Percentiles rank a stretch among this genome's conserved stretches.
Conservation (phyloP, 2,113 vertebrate genomes). For the Phaethornis superciliosus region DNA sequence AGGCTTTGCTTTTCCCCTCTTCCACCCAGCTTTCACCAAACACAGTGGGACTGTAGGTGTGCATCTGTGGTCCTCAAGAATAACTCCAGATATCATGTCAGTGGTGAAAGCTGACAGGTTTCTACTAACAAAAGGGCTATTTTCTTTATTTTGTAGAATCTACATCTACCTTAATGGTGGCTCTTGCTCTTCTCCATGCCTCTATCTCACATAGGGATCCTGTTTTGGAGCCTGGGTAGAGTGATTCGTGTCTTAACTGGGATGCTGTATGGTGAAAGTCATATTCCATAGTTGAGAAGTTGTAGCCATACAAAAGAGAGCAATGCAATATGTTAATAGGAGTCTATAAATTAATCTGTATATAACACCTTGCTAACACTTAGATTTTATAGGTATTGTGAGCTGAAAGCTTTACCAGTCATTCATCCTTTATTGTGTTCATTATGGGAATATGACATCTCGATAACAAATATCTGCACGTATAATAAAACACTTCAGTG, state of each 20-base stretch:
- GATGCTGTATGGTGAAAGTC: not conserved
- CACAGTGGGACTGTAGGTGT: accelerated
- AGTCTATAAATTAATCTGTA: conserved; percentile 71
- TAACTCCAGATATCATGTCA: not conserved
- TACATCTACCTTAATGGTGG: not conserved
- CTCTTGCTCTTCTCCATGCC: not conserved
- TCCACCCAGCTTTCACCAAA: not conserved
- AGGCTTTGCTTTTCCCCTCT: not conserved
- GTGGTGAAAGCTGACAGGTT: not conserved
- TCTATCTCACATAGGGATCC: not conserved
- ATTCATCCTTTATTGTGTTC: conserved; percentile 71
- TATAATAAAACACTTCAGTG: conserved; percentile 64
- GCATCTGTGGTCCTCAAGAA: not conserved
- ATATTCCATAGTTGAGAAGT: conserved; percentile 8
- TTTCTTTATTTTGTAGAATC: not conserved
- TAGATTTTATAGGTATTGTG: conserved; percentile 64
- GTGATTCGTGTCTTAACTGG: not conserved
- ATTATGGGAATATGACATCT: conserved; percentile 65
- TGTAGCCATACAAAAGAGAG: conserved; percentile 28
- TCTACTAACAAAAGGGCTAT: not conserved
- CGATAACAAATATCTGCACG: conserved; percentile 49
- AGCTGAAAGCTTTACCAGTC: conserved; percentile 63
- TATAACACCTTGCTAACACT: conserved; percentile 62
- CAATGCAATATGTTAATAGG: conserved; percentile 33
- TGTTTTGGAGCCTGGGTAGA: not conserved